A percentile compares a stretch with the other conserved stretches of the same genome.
phyloP scores from a whole-genome alignment of 2,797 vertebrate genomes.

The Centropyge bicolor region DNA sequence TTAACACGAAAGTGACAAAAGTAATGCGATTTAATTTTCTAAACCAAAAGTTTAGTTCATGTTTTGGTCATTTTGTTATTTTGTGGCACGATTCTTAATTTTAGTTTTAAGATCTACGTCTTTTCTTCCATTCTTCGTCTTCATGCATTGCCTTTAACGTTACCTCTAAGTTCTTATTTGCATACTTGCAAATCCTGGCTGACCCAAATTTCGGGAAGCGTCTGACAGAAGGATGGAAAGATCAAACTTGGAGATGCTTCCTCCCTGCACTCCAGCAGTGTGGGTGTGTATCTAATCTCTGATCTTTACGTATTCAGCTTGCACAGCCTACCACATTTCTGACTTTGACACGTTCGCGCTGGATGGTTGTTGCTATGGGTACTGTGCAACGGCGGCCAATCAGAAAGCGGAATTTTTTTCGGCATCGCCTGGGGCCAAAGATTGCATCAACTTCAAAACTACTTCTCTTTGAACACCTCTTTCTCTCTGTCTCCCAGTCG shows the following conservation, averaged over 20 bases:
- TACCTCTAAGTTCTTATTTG: background rate
- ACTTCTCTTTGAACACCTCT: constrained; percentile 21
- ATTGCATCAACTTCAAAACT: constrained; percentile 52
- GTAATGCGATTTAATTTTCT: background rate
- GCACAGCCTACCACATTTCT: constrained; percentile 30
- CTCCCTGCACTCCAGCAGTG: constrained; percentile 5
- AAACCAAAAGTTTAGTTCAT: background rate
- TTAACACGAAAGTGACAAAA: background rate
- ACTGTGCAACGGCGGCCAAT: constrained; percentile 56
- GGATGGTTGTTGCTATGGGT: constrained; percentile 75
- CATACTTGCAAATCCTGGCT: constrained; percentile 2
- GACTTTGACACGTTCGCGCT: constrained; percentile 50
- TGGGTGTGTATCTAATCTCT: constrained; percentile 43
- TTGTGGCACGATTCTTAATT: background rate
- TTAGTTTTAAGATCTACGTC: background rate
- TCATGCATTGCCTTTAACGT: background rate
- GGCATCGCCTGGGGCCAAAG: constrained; percentile 47
- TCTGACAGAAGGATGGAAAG: constrained; percentile 3
- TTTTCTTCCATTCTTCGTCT: background rate
- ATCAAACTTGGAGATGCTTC: constrained; percentile 9
- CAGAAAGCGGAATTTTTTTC: constrained; percentile 35
- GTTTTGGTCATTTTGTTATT: background rate
- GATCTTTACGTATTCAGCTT: constrained; percentile 55
- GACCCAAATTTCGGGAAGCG: background rate
- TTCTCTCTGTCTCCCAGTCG: constrained; percentile 17